Evolutionary conservation across 2,113 vertebrate species (phyloP).

Genomic region (Grantiella picta): DNA sequence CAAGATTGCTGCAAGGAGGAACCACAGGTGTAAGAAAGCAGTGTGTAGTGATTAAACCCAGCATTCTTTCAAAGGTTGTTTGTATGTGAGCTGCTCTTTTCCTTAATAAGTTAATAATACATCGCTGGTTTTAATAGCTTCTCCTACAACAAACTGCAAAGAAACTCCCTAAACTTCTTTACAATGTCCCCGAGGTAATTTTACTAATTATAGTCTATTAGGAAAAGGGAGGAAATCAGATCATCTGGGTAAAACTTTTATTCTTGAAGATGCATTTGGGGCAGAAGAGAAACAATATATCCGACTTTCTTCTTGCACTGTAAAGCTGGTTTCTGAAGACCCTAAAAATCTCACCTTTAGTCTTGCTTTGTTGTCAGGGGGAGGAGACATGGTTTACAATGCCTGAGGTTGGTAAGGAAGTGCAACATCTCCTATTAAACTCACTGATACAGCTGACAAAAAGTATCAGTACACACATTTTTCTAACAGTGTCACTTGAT

Average conservation of each 20-base stretch:
- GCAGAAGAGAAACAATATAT: not conserved
- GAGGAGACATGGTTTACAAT: not conserved
- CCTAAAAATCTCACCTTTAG: not conserved
- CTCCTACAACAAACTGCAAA: not conserved
- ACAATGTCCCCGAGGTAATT: not conserved
- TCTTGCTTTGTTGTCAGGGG: not conserved
- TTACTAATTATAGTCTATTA: not conserved
- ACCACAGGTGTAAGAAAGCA: not conserved
- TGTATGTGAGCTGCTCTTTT: not conserved
- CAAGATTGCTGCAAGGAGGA: conserved; percentile 74
- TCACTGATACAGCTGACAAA: not conserved
- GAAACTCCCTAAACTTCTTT: not conserved
- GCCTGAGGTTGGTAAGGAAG: not conserved
- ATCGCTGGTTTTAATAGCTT: not conserved
- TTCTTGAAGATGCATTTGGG: not conserved
- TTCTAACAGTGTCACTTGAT: not conserved
- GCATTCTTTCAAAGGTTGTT: not conserved
- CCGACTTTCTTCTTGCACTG: not conserved
- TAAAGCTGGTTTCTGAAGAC: not conserved
- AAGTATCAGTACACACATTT: not conserved
- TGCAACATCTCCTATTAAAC: not conserved
- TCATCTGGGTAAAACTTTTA: not conserved
- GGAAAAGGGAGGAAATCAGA: not conserved
- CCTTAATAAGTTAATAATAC: not conserved
- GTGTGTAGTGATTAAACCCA: not conserved